A percentile compares a stretch with the other conserved stretches of the same genome.
Evolutionary conservation across 2,113 vertebrate species (phyloP).

Genomic region (Halcyon senegalensis): DNA sequence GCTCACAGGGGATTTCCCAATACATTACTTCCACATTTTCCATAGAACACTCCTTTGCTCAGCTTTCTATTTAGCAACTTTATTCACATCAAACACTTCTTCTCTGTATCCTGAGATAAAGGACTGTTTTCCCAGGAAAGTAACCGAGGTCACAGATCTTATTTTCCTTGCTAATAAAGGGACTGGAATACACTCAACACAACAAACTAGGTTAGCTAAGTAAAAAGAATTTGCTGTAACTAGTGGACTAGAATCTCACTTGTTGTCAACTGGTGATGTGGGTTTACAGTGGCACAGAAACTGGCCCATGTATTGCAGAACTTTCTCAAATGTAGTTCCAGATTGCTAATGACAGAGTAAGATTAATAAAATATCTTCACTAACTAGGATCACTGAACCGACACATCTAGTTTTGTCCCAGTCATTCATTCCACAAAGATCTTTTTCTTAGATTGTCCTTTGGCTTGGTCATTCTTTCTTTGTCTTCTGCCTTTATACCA

Average conservation of each 20-base stretch:
- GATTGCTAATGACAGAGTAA: not conserved
- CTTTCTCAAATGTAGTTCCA: not conserved
- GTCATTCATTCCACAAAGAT: not conserved
- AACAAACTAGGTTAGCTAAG: not conserved
- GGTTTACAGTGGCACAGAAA: not conserved
- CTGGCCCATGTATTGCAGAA: not conserved
- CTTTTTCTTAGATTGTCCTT: not conserved
- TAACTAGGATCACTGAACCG: not conserved
- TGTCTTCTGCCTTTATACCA: not conserved
- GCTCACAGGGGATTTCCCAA: not conserved
- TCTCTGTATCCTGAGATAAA: not conserved
- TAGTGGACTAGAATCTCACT: not conserved
- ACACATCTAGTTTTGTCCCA: not conserved
- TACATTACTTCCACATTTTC: not conserved
- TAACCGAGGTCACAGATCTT: not conserved
- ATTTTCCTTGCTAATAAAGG: not conserved
- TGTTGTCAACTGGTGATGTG: not conserved
- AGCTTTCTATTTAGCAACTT: not conserved
- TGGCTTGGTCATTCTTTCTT: not conserved
- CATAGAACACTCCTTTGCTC: not conserved
- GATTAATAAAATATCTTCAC: not conserved
- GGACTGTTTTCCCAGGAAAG: not conserved
- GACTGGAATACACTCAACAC: not conserved
- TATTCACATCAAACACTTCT: not conserved
- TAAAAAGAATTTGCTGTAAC: not conserved